Base-by-base conservation (phyloP, 2,113 vertebrate species). In the Regulus satrapa region DNA sequence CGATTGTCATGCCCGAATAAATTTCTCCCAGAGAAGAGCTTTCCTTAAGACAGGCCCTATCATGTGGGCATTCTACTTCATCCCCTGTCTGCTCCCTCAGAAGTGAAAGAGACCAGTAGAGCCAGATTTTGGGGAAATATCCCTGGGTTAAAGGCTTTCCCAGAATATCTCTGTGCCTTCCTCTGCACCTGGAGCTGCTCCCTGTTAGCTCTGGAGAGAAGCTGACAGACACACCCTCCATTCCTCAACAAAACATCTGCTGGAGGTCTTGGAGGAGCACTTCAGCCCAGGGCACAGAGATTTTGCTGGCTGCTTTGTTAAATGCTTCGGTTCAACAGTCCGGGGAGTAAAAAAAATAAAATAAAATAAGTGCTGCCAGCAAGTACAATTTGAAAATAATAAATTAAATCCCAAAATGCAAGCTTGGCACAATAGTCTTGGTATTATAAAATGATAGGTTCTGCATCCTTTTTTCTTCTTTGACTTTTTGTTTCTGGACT, bases 1-100 rank as follows among this genome's bases (percentile, higher is more conserved):
- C 89, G 89, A 63, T 92, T 90, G 82, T 95, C 34, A 10, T 77
- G 74, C 91, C 78, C 73, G 63, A 90, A 94, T 92, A 79, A 24
- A 80, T 51, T 93, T 89, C 71, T 71, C 59, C 41, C 21, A 88
- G 71, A 94, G 73, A 79, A 94, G 77, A 83, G 62, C 92, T 92
- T 86, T 87, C 89, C 71, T 80, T 72, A 84, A 92, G 75, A 71
- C 14, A 41, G 64, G 38, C n/a, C 46, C 51, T 88, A 46, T 85
- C 66, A 62, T 55, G 48, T 77, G 86, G 61, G 64, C 63, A 14
- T 85, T 94, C 71, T 74, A 4, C 43, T 85, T 85, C 55, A 83
- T 51, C 49, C 8, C 12, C 41, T 74, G 80, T 77, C 46, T 85
- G 45, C 28, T 94, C 41, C 54, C 89, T 89, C 89, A 69, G 25